A percentile compares a stretch with the other conserved stretches of the same genome.
Conservation (phyloP, 2,113 vertebrate genomes). For the Climacteris rufus region DNA sequence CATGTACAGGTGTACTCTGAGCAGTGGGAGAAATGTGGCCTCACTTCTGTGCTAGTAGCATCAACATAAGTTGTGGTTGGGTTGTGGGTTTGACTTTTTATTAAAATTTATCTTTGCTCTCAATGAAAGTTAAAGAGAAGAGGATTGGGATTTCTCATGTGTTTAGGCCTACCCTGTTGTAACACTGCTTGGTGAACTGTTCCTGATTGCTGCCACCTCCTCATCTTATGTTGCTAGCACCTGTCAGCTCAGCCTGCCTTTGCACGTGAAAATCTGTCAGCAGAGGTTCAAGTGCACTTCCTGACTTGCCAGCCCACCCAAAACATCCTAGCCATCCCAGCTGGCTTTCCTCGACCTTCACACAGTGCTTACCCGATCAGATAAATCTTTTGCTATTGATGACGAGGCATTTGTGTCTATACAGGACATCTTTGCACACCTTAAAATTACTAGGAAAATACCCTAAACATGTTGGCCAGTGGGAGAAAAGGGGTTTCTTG, state of each 20-base stretch:
- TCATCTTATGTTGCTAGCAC: not conserved
- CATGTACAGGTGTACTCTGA: not conserved
- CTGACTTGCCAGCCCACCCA: not conserved
- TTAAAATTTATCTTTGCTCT: not conserved
- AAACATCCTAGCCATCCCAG: not conserved
- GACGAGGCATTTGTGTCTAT: not conserved
- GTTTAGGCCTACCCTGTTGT: not conserved
- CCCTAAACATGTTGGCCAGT: accelerated
- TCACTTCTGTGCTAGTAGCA: not conserved
- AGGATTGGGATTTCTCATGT: not conserved
- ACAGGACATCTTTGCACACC: not conserved
- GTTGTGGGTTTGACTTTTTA: not conserved
- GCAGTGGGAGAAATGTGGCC: not conserved
- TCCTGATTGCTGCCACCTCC: not conserved
- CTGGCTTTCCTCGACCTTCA: not conserved
- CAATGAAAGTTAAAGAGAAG: not conserved
- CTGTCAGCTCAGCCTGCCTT: not conserved
- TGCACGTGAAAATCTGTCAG: slow-evolving; percentile 8
- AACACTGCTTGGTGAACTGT: not conserved
- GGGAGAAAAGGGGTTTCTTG: not conserved
- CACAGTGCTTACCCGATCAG: not conserved
- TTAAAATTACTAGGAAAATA: not conserved
- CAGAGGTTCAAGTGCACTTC: not conserved
- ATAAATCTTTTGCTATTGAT: not conserved
- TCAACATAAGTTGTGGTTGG: not conserved